phyloP scores from a whole-genome alignment of 2,888 invertebrate species.

The Erebia palarica region DNA sequence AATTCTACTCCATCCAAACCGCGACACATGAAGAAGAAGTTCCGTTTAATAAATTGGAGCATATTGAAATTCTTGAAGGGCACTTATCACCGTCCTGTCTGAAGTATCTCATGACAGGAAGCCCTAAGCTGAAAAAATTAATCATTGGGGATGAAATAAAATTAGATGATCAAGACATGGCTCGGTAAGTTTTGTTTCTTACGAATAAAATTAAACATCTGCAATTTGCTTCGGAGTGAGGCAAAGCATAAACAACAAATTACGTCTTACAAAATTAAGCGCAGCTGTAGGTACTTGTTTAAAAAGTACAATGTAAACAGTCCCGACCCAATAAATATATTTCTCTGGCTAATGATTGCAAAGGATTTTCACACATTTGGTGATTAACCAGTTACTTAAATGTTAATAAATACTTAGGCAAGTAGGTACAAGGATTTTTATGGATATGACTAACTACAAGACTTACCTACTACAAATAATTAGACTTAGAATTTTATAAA shows the following conservation, averaged over 20 bases:
- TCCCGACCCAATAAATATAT: neutral
- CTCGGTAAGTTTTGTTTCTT: slow-evolving; percentile 67
- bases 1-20: slow-evolving; percentile 86
- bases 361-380: neutral
- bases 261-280: neutral
- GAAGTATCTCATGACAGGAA: slow-evolving; percentile 83
- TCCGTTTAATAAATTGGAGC: slow-evolving; percentile 84
- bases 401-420: no score
- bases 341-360: neutral
- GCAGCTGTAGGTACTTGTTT: neutral
- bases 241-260: neutral
- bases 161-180: slow-evolving; percentile 86
- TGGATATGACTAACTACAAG: no score
- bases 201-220: slow-evolving; percentile 6
- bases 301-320: slow-evolving; percentile 12
- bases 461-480: no score
- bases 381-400: slow-evolving; percentile 1
- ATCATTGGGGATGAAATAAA: slow-evolving; percentile 85
- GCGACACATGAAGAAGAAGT: slow-evolving; percentile 80
- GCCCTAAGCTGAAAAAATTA: slow-evolving; percentile 83
- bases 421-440: no score
- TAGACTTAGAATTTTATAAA: no score
- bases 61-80: slow-evolving; percentile 86
- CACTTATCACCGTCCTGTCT: slow-evolving; percentile 81
- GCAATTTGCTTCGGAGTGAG: neutral